A percentile compares a stretch with the other conserved stretches of the same genome.
These are phyloP conservation scores for Minunthozetes semirufus DNA, from an alignment of 2,888 invertebrate genomes.

Conservation along the genomic window DNA sequence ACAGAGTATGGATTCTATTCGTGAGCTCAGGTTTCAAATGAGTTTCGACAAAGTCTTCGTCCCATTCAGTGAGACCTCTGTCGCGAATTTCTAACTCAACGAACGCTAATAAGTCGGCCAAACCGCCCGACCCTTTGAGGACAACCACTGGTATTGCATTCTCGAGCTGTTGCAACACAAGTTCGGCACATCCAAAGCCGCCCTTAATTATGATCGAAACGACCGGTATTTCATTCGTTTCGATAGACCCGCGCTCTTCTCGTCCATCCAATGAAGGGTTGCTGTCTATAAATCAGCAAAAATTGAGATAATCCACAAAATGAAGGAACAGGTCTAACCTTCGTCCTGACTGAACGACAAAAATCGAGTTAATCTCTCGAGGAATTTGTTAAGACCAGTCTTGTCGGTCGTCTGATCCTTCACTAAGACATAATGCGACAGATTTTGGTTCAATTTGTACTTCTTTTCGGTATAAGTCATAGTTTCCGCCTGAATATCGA, in stretches of 20 bases:
- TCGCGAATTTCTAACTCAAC: slow-evolving; percentile 47
- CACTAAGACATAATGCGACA: slow-evolving; percentile 47
- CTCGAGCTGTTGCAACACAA: slow-evolving; percentile 46
- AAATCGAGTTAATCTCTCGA: slow-evolving; percentile 33
- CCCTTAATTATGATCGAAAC: slow-evolving; percentile 49
- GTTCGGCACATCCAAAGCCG: slow-evolving; percentile 46
- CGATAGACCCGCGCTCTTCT: slow-evolving; percentile 9
- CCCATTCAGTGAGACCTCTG: slow-evolving; percentile 39
- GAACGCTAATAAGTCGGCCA: slow-evolving; percentile 48
- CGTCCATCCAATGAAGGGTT: too few species aligned
- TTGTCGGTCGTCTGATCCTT: slow-evolving; percentile 43
- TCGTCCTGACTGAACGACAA: background rate
- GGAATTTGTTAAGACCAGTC: slow-evolving; percentile 39
- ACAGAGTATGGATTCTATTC: slow-evolving; percentile 38
- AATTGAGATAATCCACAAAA: background rate
- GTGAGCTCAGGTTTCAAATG: slow-evolving; percentile 40
- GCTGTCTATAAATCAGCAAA: background rate
- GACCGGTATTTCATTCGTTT: slow-evolving; percentile 45
- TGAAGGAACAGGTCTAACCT: background rate
- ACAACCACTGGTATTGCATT: slow-evolving; percentile 48
- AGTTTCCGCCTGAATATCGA: background rate
- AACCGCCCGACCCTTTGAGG: slow-evolving; percentile 48
- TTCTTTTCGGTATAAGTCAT: slow-evolving; percentile 17
- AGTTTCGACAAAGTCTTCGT: slow-evolving; percentile 40
- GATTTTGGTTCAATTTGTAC: slow-evolving; percentile 47